Evolutionary conservation across 1,140 invertebrate species (phyloP), one percentile per base, ranked within the genome.

Genomic region (Hyles vespertilio): DNA sequence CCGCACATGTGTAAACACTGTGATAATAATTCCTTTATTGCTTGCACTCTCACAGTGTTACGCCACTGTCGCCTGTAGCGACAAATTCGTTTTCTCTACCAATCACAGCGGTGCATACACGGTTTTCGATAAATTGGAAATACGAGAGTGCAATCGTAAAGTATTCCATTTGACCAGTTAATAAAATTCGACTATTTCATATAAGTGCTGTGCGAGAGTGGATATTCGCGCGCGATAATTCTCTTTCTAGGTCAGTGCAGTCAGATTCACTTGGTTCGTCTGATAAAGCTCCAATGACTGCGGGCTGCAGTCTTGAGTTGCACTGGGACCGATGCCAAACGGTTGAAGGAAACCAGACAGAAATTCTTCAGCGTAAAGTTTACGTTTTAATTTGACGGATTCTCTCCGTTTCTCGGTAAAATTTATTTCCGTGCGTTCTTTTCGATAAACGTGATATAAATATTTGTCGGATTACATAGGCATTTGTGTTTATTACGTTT

Each of bases 241-340:
- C 49, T 54, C 48, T 80, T 76, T 80, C 58, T 77, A 70, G 76
- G 72, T 65, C 70, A 77, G 52, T 73, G 72, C 70, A 74, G 65
- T 76, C 51, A 63, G 63, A 74, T 74, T 65, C 47, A 61, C 69
- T 72, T 69, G 67, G 54, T 69, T 72, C 51, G 61, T 64, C 61
- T 66, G 68, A 74, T 73, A 68, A 69, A 68, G 63, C 60, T 12
- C 54, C 57, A 69, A 73, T 70, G 67, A 61, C 65, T 71, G 61
- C 58, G 49, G 61, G 67, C 53, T 72, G 63, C 70, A 56, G 69
- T 56, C 61, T 63, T 59, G 63, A 49, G 58, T 77, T 69, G 56
- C 55, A 65, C 61, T 75, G 67, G 74, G 78, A 65, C 44, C 46
- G 3, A 48, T 48, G 78, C 71, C 72, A 83, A 77, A 58, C 54